Base-by-base conservation (phyloP, 2,888 invertebrate species). In the Augiades crinisus region DNA sequence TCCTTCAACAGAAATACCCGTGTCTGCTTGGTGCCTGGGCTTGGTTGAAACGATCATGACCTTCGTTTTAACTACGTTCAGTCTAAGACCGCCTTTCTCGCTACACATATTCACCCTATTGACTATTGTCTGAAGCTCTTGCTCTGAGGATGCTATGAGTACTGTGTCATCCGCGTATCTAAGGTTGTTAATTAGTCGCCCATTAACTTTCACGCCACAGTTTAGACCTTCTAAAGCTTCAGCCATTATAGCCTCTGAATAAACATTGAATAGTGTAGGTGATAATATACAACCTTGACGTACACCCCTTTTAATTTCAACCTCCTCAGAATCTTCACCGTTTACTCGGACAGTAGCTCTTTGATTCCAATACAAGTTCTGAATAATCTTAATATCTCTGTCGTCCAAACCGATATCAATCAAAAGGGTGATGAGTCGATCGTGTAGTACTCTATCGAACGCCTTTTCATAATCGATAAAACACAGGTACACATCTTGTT, bases 401-500 rank as follows among this genome's bases (percentile, higher is more conserved):
- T 17, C 37, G 38, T 58, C 53, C 16, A 57, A n/a, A 7, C 54
- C 44, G 12, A 50, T 47, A 5, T 52, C 36, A 7, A 30, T 24
- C 21, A 53, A 31, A 7, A 44, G 7, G 21, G 5, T 16, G 8
- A 51, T 41, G n/a, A 51, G 31, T 5, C 17, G 19, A 10, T 46
- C 16, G 19, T 44, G 45, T 10, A n/a, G 14, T 6, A 54, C 50
- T 12, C 55, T 16, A 21, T 55, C 46, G 22, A 58, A 55, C 5
- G 53, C 50, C 27, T 57, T 56, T 19, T 54, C 51, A 30, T 53
- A 55, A 27, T 56, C 54, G n/a, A 57, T 40, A 43, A 58, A 56
- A 33, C 56, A 58, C 7, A 60, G n/a, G 12, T 30, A 54, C 3
- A 58, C 49, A 36, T 58, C 54, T 13, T 37, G 40, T 14, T 56